Percentiles rank a stretch among this genome's conserved stretches.
Conservation (phyloP, 2,113 vertebrate genomes). For the Micronycteris hirsuta region DNA sequence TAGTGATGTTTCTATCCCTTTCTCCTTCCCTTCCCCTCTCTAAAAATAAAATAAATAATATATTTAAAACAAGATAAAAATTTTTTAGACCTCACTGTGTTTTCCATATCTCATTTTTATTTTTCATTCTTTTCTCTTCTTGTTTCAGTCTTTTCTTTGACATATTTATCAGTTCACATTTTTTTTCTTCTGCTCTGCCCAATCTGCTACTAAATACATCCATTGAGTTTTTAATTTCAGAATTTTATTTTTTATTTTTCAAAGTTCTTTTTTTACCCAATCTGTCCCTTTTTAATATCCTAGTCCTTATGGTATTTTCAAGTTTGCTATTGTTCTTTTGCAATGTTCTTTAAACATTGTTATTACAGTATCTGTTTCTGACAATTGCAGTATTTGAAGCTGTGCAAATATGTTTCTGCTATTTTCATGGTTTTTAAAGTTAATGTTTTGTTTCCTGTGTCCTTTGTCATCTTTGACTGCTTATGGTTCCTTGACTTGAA, state of each 20-base stretch:
- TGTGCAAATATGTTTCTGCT: slow-evolving; percentile 6
- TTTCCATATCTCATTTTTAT: not conserved
- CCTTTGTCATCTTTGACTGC: not conserved
- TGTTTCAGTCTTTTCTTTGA: not conserved
- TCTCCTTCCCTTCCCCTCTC: no score
- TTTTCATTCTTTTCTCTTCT: not conserved
- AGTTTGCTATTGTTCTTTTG: not conserved
- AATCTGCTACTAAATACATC: not conserved
- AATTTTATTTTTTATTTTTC: not conserved
- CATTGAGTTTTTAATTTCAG: slow-evolving; percentile 15
- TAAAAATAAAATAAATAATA: no score
- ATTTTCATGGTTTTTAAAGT: not conserved
- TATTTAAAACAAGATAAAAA: not conserved
- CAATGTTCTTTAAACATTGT: not conserved
- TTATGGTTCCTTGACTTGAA: not conserved
- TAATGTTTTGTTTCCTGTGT: not conserved
- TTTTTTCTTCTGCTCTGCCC: not conserved
- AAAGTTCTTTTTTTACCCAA: not conserved
- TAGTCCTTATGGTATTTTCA: not conserved
- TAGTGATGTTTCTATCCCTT: no score
- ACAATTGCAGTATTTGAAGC: not conserved
- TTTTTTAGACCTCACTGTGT: not conserved
- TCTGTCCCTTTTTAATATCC: not conserved
- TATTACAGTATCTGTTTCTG: slow-evolving; percentile 5
- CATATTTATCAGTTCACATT: not conserved